phyloP scores from a whole-genome alignment of 2,888 invertebrate species.

The Sphecodes monilicornis region DNA sequence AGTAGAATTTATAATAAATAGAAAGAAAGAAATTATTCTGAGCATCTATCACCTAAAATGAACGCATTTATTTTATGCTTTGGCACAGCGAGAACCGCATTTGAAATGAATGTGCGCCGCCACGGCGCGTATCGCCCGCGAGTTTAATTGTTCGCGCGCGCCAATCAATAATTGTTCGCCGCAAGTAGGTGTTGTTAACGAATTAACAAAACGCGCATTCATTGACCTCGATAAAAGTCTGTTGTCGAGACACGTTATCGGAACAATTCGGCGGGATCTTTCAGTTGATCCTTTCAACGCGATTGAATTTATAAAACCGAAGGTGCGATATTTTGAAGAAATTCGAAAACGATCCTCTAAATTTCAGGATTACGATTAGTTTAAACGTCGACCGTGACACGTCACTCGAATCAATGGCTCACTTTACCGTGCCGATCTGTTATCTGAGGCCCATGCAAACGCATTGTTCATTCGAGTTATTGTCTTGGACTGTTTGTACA shows the following conservation, averaged over 20 bases:
- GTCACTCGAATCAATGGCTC: not conserved
- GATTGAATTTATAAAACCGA: not conserved
- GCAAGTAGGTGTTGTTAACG: conserved; percentile 22
- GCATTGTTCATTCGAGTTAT: conserved; percentile 70
- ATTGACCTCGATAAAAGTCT: conserved; percentile 6
- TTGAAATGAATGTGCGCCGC: not conserved
- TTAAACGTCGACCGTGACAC: not conserved
- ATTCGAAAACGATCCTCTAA: not conserved
- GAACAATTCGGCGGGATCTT: not conserved
- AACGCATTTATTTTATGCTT: not conserved
- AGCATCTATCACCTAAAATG: too few species aligned
- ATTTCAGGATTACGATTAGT: not conserved
- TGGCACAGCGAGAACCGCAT: not conserved
- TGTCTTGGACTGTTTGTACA: conserved; percentile 46
- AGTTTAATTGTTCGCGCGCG: conserved; percentile 23
- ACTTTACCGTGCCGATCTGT: conserved; percentile 10
- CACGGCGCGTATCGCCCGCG: not conserved
- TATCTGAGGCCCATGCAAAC: conserved; percentile 48
- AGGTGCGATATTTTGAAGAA: not conserved
- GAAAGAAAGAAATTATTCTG: too few species aligned
- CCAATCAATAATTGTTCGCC: conserved; percentile 35
- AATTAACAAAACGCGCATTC: conserved; percentile 20
- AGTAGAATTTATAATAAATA: too few species aligned
- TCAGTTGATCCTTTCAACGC: not conserved
- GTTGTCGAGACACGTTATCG: conserved; percentile 5